phyloP scores from a whole-genome alignment of 2,888 invertebrate genomes.

The Cheilosia grossa region DNA sequence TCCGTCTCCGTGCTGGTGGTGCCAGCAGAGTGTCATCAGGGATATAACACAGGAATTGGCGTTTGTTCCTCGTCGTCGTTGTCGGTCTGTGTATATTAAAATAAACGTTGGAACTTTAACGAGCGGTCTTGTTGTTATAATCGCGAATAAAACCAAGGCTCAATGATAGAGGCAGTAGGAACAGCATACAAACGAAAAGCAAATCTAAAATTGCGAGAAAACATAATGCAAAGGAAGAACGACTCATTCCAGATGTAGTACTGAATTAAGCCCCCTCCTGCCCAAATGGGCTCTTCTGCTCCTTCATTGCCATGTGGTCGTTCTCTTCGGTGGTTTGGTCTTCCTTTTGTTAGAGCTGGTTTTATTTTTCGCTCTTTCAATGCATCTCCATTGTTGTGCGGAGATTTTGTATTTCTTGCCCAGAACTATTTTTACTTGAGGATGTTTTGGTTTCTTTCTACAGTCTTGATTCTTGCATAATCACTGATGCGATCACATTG shows the following conservation, averaged over 20 bases:
- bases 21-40: not conserved
- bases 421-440: conserved; percentile 45
- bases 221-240: conserved; percentile 36
- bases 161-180: conserved; percentile 13
- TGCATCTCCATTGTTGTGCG: conserved; percentile 41
- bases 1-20: conserved; percentile 10
- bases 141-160: conserved; percentile 54
- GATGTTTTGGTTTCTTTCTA: conserved; percentile 11
- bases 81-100: conserved; percentile 54
- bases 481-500: conserved; percentile 57
- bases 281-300: conserved; percentile 50
- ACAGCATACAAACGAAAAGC: not conserved
- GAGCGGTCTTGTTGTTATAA: conserved; percentile 73
- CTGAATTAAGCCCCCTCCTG: conserved; percentile 54
- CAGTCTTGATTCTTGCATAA: conserved; percentile 67
- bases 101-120: conserved; percentile 73
- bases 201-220: not conserved
- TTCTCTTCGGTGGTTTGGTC: conserved; percentile 21
- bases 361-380: conserved; percentile 14
- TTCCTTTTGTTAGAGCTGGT: conserved; percentile 54
- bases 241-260: conserved; percentile 39
- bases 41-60: conserved; percentile 57
- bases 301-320: conserved; percentile 46
- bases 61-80: conserved; percentile 46
- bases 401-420: conserved; percentile 10